Conservation (phyloP, 2,113 vertebrate species). For the Lontra canadensis region DNA sequence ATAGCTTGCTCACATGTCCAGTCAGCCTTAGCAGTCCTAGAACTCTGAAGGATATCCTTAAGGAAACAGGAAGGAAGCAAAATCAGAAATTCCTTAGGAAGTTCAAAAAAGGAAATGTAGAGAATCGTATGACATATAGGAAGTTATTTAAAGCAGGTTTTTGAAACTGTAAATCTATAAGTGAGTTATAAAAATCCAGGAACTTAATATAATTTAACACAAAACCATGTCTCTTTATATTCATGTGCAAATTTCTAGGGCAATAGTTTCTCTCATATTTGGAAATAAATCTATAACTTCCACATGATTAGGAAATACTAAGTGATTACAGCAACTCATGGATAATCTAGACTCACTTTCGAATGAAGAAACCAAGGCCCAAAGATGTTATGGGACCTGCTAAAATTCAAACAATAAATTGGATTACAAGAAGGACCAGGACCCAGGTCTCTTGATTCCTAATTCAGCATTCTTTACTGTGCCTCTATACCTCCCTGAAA, state of each 20-base stretch:
- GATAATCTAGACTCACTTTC: background rate
- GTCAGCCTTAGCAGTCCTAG: background rate
- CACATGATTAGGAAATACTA: background rate
- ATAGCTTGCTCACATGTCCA: background rate
- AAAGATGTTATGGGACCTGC: background rate
- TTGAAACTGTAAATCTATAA: slow-evolving; percentile 13
- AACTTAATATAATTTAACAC: background rate
- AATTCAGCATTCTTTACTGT: background rate
- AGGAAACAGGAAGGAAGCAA: slow-evolving; percentile 23
- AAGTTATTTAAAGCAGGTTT: background rate
- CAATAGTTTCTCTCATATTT: slow-evolving; percentile 2
- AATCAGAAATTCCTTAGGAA: slow-evolving; percentile 25
- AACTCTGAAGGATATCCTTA: background rate
- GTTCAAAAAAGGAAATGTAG: background rate
- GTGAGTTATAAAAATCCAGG: background rate
- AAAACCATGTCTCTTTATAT: background rate
- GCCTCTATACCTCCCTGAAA: background rate
- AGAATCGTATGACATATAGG: background rate
- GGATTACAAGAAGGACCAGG: background rate
- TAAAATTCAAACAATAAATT: background rate
- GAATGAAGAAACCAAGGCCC: slow-evolving; percentile 2
- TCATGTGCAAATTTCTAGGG: background rate
- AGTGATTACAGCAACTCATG: background rate
- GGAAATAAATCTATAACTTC: background rate
- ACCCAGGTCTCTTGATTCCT: background rate